Conservation (phyloP, 1,140 invertebrate genomes). For the Saxidomus purpurata region DNA sequence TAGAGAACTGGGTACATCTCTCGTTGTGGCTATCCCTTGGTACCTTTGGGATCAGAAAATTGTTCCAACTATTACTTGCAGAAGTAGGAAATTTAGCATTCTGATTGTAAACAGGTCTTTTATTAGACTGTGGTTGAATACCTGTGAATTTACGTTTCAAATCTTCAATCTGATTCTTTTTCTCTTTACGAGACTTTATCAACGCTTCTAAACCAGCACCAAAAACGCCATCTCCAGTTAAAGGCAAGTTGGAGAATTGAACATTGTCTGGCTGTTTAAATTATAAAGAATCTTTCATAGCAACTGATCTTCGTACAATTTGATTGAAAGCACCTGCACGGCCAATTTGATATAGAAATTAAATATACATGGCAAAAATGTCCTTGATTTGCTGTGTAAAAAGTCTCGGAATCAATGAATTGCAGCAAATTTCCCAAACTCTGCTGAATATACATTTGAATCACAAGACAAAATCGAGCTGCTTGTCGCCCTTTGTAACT, state of each 20-base stretch:
- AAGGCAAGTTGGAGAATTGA: conserved; percentile 24
- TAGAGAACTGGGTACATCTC: neutral
- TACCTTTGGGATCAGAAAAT: conserved; percentile 45
- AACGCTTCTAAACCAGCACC: conserved; percentile 13
- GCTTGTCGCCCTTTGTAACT: no score
- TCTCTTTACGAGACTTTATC: conserved; percentile 36
- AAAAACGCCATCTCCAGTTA: conserved; percentile 49
- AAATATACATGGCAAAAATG: conserved; percentile 33
- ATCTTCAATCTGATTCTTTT: conserved; percentile 46
- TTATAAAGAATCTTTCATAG: conserved; percentile 7
- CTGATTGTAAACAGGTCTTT: neutral
- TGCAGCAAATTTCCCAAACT: conserved; percentile 5
- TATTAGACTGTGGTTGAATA: neutral
- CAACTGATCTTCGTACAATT: neutral
- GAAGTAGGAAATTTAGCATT: neutral
- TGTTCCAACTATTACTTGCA: neutral
- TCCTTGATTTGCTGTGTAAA: conserved; percentile 17
- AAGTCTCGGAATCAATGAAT: neutral
- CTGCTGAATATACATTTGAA: neutral
- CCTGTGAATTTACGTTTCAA: conserved; percentile 30
- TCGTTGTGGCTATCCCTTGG: neutral
- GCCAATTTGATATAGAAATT: conserved; percentile 12
- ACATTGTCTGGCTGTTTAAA: conserved; percentile 24
- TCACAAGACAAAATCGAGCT: neutral
- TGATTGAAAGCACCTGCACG: neutral